These are phyloP conservation scores for Sinosuthora webbiana DNA, from an alignment of 2,113 vertebrate genomes.

Conservation along the genomic window DNA sequence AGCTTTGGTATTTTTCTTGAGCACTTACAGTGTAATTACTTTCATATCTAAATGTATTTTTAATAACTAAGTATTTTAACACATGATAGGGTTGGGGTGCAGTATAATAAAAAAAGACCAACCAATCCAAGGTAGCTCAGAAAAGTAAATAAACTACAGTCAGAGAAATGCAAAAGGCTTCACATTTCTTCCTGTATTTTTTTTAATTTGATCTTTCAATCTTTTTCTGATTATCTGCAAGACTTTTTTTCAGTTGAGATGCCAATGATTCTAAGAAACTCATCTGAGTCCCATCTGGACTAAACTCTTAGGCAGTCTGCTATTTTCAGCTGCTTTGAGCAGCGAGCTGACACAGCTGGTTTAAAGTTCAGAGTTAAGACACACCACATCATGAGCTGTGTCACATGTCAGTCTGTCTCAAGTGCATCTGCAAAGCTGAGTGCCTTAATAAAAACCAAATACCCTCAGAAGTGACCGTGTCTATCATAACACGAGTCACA, in stretches of 20 bases:
- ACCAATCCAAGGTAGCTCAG: background rate
- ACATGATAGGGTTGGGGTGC: background rate
- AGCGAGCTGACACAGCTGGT: conserved; percentile 14
- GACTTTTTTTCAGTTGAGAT: background rate
- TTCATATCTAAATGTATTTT: background rate
- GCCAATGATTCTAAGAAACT: conserved; percentile 4
- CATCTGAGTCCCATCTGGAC: background rate
- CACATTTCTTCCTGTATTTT: background rate
- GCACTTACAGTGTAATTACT: background rate
- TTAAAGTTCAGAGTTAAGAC: conserved; percentile 15
- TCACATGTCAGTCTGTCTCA: background rate
- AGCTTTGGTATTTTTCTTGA: background rate
- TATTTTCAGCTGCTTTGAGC: conserved; percentile 22
- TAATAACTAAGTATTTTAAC: background rate
- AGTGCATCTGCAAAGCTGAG: background rate
- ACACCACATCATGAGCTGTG: background rate
- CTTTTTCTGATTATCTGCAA: background rate
- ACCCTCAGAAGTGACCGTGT: background rate
- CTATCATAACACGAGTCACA: background rate
- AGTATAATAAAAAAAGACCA: background rate
- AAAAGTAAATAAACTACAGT: background rate
- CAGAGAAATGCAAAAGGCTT: background rate
- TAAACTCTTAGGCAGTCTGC: background rate
- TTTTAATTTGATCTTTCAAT: background rate
- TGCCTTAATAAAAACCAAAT: background rate